A percentile compares a stretch with the other conserved stretches of the same genome.
These are phyloP conservation scores for Pseudochirops corinnae DNA, from an alignment of 2,797 vertebrate genomes.

Conservation along the genomic window DNA sequence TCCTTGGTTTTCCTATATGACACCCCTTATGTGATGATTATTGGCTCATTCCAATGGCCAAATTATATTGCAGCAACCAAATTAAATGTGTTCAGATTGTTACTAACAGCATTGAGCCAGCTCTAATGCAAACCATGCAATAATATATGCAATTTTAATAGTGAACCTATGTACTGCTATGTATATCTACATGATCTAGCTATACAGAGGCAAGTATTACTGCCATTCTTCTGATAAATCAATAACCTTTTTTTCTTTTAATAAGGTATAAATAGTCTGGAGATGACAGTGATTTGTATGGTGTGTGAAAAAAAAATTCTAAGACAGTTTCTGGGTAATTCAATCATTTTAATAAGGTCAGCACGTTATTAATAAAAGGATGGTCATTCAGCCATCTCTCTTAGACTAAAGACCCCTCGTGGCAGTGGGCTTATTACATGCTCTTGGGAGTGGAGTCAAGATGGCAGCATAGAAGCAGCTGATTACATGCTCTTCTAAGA, in stretches of 20 bases:
- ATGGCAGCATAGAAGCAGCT: too few species aligned
- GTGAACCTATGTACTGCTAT: not conserved
- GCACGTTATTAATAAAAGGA: not conserved
- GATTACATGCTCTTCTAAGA: not conserved
- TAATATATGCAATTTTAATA: not conserved
- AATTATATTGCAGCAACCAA: not conserved
- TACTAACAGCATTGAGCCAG: not conserved
- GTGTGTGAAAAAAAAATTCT: not conserved
- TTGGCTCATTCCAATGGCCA: not conserved
- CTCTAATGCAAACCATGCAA: not conserved
- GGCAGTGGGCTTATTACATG: not conserved
- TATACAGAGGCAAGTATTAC: not conserved
- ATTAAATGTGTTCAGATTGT: not conserved
- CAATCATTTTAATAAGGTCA: not conserved
- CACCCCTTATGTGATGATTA: not conserved
- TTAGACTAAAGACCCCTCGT: not conserved
- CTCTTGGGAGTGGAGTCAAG: not conserved
- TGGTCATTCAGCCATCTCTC: not conserved
- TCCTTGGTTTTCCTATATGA: not conserved
- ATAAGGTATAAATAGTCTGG: not conserved
- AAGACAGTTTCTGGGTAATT: not conserved
- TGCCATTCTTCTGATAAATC: not conserved
- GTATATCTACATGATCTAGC: not conserved
- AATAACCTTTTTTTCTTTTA: not conserved
- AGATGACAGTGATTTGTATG: not conserved